A percentile compares a stretch with the other conserved stretches of the same genome.
These are phyloP conservation scores for Caradrina kadenii DNA, from an alignment of 2,888 invertebrate species.

Conservation along the genomic window DNA sequence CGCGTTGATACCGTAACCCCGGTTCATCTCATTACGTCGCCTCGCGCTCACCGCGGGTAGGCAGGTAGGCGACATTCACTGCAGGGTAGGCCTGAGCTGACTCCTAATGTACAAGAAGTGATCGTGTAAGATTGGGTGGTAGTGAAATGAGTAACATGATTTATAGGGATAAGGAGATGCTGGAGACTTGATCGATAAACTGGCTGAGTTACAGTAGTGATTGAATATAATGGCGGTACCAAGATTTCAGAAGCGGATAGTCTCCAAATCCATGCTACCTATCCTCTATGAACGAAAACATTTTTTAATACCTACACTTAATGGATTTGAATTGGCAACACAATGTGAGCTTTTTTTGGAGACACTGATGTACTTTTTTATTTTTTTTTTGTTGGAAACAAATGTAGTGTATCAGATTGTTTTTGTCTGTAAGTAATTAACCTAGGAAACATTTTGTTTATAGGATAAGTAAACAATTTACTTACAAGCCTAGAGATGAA, in stretches of 20 bases:
- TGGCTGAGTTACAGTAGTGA: background rate
- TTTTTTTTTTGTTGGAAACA: no score
- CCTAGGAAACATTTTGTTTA: no score
- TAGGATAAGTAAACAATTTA: no score
- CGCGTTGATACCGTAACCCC: constrained; percentile 65
- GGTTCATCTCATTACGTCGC: constrained; percentile 72
- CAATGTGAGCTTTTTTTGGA: no score
- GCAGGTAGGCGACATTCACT: constrained; percentile 8
- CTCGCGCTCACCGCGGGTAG: constrained; percentile 15
- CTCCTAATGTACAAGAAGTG: constrained; percentile 37
- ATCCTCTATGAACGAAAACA: no score
- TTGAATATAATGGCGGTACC: background rate
- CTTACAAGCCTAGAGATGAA: background rate
- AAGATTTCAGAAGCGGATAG: background rate
- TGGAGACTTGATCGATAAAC: background rate
- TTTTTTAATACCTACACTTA: no score
- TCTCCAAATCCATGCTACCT: background rate
- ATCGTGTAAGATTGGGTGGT: constrained; percentile 8
- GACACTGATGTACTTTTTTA: no score
- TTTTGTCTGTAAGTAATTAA: no score
- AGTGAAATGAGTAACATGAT: constrained; percentile 11
- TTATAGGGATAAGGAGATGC: background rate
- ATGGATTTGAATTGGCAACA: no score
- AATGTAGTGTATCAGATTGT: no score
- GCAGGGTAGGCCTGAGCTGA: constrained; percentile 12